Percentiles rank a stretch among this genome's conserved stretches.
phyloP scores from a whole-genome alignment of 2,113 vertebrate species.

The Periophthalmus modestus region DNA sequence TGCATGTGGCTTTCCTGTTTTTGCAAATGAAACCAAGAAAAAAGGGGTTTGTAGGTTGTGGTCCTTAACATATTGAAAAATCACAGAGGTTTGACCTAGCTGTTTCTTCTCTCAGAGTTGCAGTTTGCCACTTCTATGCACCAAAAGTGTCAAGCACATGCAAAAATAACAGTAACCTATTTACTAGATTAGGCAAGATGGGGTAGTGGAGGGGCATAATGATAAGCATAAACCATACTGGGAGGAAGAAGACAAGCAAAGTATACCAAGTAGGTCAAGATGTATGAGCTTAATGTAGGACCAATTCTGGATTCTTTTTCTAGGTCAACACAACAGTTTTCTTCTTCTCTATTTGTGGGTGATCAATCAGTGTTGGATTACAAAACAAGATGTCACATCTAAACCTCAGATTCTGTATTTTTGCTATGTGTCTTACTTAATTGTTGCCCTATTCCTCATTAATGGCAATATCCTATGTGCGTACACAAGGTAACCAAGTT shows the following conservation, averaged over 20 bases:
- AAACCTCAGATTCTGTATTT: constrained; percentile 43
- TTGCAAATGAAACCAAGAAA: constrained; percentile 59
- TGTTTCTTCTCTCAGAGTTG: constrained; percentile 43
- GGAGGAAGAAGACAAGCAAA: constrained; percentile 64
- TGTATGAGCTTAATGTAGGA: constrained; percentile 57
- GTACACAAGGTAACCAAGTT: constrained; percentile 73
- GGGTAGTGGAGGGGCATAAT: constrained; percentile 46
- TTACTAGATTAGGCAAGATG: constrained; percentile 55
- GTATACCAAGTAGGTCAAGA: constrained; percentile 78
- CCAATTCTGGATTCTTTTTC: constrained; percentile 69
- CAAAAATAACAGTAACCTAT: constrained; percentile 60
- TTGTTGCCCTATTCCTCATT: constrained; percentile 65
- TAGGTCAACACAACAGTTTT: constrained; percentile 68
- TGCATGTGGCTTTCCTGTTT: constrained; percentile 81
- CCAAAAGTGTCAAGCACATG: constrained; percentile 62
- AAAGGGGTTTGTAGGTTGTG: constrained; percentile 82
- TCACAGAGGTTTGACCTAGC: constrained; percentile 50
- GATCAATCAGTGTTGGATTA: constrained; percentile 61
- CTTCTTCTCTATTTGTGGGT: constrained; percentile 51
- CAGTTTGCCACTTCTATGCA: constrained; percentile 50
- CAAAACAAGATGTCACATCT: constrained; percentile 33
- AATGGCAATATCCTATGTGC: constrained; percentile 67
- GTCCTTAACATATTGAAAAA: constrained; percentile 53
- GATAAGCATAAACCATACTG: constrained; percentile 57
- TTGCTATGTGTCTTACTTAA: constrained; percentile 62